These are phyloP conservation scores for Galerucella pusilla DNA, from an alignment of 2,888 invertebrate species.

Conservation along the genomic window DNA sequence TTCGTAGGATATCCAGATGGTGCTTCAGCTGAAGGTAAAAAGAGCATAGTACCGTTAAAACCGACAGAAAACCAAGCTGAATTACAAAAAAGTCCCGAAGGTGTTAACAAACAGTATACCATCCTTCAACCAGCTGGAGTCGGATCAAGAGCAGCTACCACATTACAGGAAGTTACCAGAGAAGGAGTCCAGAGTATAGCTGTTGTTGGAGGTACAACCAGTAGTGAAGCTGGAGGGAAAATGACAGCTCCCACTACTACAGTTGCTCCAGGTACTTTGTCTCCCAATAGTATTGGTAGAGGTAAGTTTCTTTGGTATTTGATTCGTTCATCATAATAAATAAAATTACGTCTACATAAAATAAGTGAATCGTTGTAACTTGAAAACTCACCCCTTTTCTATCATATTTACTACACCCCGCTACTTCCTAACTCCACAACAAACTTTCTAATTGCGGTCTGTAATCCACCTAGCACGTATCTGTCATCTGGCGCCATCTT, in stretches of 20 bases:
- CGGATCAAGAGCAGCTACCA: slow-evolving; percentile 84
- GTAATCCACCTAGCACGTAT: slow-evolving; percentile 56
- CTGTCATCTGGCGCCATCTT: slow-evolving; percentile 60
- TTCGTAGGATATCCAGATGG: slow-evolving; percentile 76
- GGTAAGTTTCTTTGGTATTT: slow-evolving; percentile 69
- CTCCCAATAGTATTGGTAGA: slow-evolving; percentile 81
- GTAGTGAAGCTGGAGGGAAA: slow-evolving; percentile 64
- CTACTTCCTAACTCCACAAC: slow-evolving; percentile 45
- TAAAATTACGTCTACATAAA: not conserved
- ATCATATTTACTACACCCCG: slow-evolving; percentile 36
- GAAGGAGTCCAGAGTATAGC: slow-evolving; percentile 74
- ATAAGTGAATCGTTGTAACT: not conserved
- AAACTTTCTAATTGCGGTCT: slow-evolving; percentile 56
- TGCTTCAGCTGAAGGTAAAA: slow-evolving; percentile 64
- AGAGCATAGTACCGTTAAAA: slow-evolving; percentile 66
- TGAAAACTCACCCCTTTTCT: slow-evolving; percentile 12
- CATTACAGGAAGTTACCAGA: slow-evolving; percentile 78
- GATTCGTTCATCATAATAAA: not conserved
- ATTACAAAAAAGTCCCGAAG: slow-evolving; percentile 62
- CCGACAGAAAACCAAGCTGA: slow-evolving; percentile 52
- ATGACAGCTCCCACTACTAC: slow-evolving; percentile 52
- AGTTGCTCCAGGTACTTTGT: slow-evolving; percentile 68
- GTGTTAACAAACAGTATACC: slow-evolving; percentile 83
- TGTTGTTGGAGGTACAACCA: slow-evolving; percentile 46
- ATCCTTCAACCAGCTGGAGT: slow-evolving; percentile 86